phyloP scores from a whole-genome alignment of 2,797 vertebrate species.

The Amblyopsis hoosieri region DNA sequence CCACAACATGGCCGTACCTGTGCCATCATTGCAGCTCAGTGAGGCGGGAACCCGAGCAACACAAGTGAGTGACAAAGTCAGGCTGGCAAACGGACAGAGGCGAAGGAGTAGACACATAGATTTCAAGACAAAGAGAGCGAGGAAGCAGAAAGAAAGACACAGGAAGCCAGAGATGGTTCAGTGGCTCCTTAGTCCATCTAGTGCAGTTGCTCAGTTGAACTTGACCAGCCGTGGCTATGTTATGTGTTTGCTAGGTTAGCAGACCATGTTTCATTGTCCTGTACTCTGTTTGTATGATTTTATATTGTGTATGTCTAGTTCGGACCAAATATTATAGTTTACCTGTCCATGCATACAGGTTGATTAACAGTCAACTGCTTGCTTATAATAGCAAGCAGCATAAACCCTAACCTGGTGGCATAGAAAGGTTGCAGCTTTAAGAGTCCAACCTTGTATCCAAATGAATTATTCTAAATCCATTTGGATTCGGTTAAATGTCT shows the following conservation, averaged over 20 bases:
- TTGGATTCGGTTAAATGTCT: neutral
- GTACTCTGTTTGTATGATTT: slow-evolving; percentile 10
- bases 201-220: slow-evolving; percentile 33
- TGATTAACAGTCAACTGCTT: neutral
- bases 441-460: neutral
- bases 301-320: slow-evolving; percentile 1
- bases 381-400: neutral
- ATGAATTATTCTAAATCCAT: neutral
- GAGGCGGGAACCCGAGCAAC: slow-evolving; percentile 1
- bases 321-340: too few species aligned
- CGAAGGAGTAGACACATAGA: neutral
- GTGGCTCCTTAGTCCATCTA: slow-evolving; percentile 33
- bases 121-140: slow-evolving; percentile 37
- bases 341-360: too few species aligned
- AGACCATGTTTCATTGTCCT: slow-evolving; percentile 10
- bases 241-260: slow-evolving; percentile 30
- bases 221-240: slow-evolving; percentile 23
- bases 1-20: slow-evolving; percentile 15
- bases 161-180: slow-evolving; percentile 39
- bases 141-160: slow-evolving; percentile 20
- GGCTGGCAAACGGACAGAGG: neutral
- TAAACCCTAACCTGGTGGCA: neutral
- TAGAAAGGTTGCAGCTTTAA: neutral
- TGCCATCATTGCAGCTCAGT: slow-evolving; percentile 5
- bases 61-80: neutral